Conservation (phyloP, 1,140 invertebrate species). For the Drosophila kohkoa region DNA sequence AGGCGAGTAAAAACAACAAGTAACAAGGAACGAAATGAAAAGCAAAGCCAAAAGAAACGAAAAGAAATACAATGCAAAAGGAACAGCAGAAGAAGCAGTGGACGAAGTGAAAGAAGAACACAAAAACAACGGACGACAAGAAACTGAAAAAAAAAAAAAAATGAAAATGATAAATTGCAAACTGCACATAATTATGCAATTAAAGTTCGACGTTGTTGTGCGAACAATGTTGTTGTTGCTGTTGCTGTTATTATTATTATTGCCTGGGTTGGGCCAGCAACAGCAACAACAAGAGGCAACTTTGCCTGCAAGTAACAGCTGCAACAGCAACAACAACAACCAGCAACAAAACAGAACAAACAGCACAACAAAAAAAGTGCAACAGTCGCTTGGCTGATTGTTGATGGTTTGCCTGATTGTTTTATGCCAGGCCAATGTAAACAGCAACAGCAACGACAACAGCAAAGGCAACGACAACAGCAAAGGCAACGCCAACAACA, state of each 20-base stretch:
- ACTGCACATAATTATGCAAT: conserved; percentile 85
- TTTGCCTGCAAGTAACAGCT: conserved; percentile 38
- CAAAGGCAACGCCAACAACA: background rate
- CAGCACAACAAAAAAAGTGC: conserved; percentile 46
- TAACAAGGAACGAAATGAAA: conserved; percentile 27
- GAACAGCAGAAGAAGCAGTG: conserved; percentile 26
- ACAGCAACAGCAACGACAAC: conserved; percentile 32
- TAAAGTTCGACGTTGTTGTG: conserved; percentile 82
- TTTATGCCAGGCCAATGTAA: conserved; percentile 47
- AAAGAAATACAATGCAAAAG: conserved; percentile 34
- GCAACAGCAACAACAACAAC: conserved; percentile 23
- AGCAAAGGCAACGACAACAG: conserved; percentile 3
- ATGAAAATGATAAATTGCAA: conserved; percentile 85
- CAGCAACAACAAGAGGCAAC: conserved; percentile 21
- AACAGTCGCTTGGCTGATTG: conserved; percentile 38
- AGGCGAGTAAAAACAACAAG: conserved; percentile 47
- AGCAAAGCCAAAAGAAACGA: conserved; percentile 11
- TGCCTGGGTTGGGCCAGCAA: conserved; percentile 59
- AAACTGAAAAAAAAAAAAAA: conserved; percentile 65
- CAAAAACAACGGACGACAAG: conserved; percentile 57
- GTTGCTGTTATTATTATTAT: conserved; percentile 74
- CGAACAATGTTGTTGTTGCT: conserved; percentile 36
- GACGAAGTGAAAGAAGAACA: conserved; percentile 24
- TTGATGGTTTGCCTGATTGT: conserved; percentile 41
- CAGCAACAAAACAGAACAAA: conserved; percentile 20